Evolutionary conservation across 2,113 vertebrate species (phyloP).

Genomic region (Formicarius rufipectus): DNA sequence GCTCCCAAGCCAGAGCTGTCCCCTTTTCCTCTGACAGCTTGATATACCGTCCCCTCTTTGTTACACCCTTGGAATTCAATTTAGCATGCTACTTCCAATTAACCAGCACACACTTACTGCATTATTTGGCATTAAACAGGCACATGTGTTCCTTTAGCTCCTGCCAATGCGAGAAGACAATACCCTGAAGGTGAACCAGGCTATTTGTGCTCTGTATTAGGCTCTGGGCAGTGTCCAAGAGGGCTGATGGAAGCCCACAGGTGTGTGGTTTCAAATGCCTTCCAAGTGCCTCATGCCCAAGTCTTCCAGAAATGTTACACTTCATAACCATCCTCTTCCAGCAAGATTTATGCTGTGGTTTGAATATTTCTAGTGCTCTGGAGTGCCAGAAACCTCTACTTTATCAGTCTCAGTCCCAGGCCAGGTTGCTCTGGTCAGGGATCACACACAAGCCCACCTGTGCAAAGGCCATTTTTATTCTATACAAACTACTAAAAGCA

Average conservation of each 20-base stretch:
- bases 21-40: slow-evolving; percentile 65
- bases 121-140: slow-evolving; percentile 70
- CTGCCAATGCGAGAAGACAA: slow-evolving; percentile 63
- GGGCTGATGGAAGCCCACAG: slow-evolving; percentile 29
- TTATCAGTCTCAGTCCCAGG: slow-evolving; percentile 1
- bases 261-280: slow-evolving; percentile 39
- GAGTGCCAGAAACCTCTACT: not conserved
- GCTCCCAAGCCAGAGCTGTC: slow-evolving; percentile 53
- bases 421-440: not conserved
- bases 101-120: slow-evolving; percentile 63
- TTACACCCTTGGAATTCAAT: slow-evolving; percentile 64
- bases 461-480: not conserved
- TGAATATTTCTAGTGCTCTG: not conserved
- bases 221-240: slow-evolving; percentile 24
- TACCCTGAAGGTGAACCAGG: slow-evolving; percentile 56
- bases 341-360: slow-evolving; percentile 25
- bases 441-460: not conserved
- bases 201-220: slow-evolving; percentile 38
- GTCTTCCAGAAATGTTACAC: not conserved
- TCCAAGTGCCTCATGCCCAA: not conserved
- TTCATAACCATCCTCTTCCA: slow-evolving; percentile 15
- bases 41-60: slow-evolving; percentile 62
- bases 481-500: not conserved
- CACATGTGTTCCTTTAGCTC: slow-evolving; percentile 65
- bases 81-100: slow-evolving; percentile 65